These are phyloP conservation scores for Malurus alboscapulatus DNA, from an alignment of 2,113 vertebrate species.

Conservation along the genomic window DNA sequence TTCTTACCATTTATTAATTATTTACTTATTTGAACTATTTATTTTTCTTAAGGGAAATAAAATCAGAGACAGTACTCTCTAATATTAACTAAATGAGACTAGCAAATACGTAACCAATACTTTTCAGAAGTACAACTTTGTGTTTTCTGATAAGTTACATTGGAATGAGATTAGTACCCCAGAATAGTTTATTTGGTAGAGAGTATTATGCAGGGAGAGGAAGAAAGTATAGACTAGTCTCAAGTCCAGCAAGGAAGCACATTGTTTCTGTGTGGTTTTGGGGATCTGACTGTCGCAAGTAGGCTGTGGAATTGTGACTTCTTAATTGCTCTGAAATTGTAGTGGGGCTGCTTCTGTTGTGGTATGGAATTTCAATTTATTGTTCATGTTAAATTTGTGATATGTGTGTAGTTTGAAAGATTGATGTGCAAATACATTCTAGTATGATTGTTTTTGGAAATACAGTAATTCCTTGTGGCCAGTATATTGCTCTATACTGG, in stretches of 20 bases:
- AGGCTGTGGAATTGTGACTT: neutral
- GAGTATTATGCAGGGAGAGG: neutral
- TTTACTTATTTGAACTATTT: slow-evolving; percentile 26
- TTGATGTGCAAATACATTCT: neutral
- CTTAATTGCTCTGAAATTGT: neutral
- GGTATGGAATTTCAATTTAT: neutral
- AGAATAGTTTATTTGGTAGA: neutral
- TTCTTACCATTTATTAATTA: slow-evolving; percentile 1
- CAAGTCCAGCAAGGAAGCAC: rapidly evolving
- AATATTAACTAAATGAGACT: neutral
- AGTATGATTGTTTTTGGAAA: neutral
- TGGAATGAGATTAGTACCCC: neutral
- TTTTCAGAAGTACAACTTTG: neutral
- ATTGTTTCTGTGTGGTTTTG: neutral
- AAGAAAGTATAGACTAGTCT: neutral
- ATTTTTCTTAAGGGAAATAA: slow-evolving; percentile 1
- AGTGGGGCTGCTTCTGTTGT: neutral
- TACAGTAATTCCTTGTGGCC: neutral
- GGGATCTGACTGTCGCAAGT: neutral
- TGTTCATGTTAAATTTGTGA: neutral
- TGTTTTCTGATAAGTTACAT: neutral
- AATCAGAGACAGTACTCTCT: neutral
- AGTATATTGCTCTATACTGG: neutral
- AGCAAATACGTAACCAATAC: neutral
- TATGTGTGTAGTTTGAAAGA: neutral